phyloP scores from a whole-genome alignment of 2,797 vertebrate genomes.

The Parauchenoglanis ngamensis region DNA sequence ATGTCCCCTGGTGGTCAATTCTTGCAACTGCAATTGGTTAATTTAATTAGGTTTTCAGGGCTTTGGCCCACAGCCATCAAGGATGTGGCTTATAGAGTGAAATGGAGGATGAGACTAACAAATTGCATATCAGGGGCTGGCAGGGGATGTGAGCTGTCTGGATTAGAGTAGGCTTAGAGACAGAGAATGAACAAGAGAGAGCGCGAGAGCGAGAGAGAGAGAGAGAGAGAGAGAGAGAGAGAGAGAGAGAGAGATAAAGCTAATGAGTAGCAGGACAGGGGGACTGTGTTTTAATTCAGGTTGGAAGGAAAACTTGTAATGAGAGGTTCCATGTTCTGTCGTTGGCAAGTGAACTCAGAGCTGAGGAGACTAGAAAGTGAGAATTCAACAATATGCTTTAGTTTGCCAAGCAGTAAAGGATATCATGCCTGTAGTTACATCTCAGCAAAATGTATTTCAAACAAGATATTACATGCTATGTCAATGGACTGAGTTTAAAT shows the following conservation, averaged over 20 bases:
- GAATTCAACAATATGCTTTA: background rate
- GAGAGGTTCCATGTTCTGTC: constrained; percentile 14
- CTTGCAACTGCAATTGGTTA: background rate
- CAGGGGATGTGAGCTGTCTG: constrained; percentile 3
- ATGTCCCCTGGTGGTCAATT: constrained; percentile 27
- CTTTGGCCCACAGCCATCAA: background rate
- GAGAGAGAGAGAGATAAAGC: background rate
- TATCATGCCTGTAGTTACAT: background rate
- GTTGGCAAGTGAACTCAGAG: constrained; percentile 16
- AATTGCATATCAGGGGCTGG: constrained; percentile 19
- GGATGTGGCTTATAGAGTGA: background rate
- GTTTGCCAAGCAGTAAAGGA: background rate
- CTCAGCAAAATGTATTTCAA: background rate
- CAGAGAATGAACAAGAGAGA: no score
- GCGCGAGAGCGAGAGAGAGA: background rate
- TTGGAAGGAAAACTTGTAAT: constrained; percentile 18
- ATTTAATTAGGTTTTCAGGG: background rate
- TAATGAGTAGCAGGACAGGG: constrained; percentile 25
- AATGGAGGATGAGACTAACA: constrained; percentile 10
- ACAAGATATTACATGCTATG: background rate
- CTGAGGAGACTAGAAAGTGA: background rate
- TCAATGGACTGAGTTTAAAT: background rate
- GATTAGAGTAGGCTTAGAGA: constrained; percentile 15
- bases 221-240: background rate
- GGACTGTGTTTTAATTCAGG: constrained; percentile 8